These are phyloP conservation scores for Drosophila tanythrix DNA, from an alignment of 2,888 invertebrate genomes.

Conservation along the genomic window DNA sequence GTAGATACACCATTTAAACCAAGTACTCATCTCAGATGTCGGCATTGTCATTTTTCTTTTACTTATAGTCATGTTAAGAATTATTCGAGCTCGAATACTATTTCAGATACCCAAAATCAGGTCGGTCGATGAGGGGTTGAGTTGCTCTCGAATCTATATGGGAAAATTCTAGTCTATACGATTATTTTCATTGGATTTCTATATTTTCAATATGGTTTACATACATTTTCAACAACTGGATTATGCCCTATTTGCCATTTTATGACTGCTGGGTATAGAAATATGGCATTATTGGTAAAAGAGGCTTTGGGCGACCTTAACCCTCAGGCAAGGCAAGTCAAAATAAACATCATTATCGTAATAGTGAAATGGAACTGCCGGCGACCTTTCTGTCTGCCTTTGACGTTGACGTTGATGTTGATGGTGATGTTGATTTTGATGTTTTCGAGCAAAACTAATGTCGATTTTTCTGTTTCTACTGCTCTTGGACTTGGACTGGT, in stretches of 20 bases:
- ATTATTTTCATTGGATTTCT: background rate
- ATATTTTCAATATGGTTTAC: background rate
- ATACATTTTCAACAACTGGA: background rate
- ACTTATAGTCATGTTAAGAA: no score
- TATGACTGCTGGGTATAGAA: conserved; percentile 6
- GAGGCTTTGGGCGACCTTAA: conserved; percentile 29
- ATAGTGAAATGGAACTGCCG: background rate
- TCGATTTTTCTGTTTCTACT: conserved; percentile 9
- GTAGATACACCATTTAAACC: background rate
- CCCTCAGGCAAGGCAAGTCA: conserved; percentile 14
- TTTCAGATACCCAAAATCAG: no score
- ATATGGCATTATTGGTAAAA: conserved; percentile 13
- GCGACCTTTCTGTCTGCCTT: conserved; percentile 40
- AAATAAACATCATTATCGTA: conserved; percentile 11
- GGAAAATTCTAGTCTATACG: background rate
- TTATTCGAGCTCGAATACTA: no score
- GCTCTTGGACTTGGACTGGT: conserved; percentile 1
- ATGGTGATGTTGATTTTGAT: conserved; percentile 21
- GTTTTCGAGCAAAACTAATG: conserved; percentile 31
- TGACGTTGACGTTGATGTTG: conserved; percentile 21
- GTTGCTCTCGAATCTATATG: background rate
- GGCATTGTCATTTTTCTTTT: background rate
- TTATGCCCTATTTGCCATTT: background rate
- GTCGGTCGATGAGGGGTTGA: background rate
- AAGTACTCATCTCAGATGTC: background rate